Evolutionary conservation across 2,888 invertebrate species (phyloP), one percentile per base, ranked within the genome.

Genomic region (Lampropteryx suffumata): DNA sequence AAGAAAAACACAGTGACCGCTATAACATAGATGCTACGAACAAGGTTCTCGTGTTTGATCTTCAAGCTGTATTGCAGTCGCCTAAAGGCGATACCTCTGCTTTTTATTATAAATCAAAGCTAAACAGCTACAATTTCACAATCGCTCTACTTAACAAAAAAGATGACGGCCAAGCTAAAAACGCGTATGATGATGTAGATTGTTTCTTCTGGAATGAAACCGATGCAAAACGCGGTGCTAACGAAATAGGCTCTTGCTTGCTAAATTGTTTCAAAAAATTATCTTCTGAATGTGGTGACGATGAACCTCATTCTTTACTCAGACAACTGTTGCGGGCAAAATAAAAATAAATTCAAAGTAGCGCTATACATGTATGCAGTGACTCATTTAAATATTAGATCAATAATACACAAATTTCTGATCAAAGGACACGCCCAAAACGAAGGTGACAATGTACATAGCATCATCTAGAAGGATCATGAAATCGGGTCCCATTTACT

Each of bases 151-250:
- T 17, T 4, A 17, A 17, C 17, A 17, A 17, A 4, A 17, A 17
- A 17, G 17, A 17, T 17, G 17, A 17, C 17, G 17, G 17, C 4
- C 17, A 17, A 17, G 4, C 17, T 3, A 17, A 17, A 17, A 17
- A 17, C 4, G 17, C 17, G 4, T 17, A 17, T 4, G 4, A 4
- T 17, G 17, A 17, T 17, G 17, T 17, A 17, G 3, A 17, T 17
- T 47, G 37, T 37, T 47, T 21, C 11, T 61, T 64, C 34, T 67
- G 67, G 63, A 55, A 56, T 34, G 59, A 65, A 58, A 55, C 56
- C 3, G 53, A 63, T 32, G 64, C 55, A n/a, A 60, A 59, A 48
- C 36, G 62, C 13, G 61, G 61, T 11, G 57, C 61, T 8, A 59
- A 53, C 14, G 61, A 65, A 54, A 60, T 62, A 46, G 17, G 17